Evolutionary conservation across 2,113 vertebrate species (phyloP).

Genomic region (Butorides virescens): DNA sequence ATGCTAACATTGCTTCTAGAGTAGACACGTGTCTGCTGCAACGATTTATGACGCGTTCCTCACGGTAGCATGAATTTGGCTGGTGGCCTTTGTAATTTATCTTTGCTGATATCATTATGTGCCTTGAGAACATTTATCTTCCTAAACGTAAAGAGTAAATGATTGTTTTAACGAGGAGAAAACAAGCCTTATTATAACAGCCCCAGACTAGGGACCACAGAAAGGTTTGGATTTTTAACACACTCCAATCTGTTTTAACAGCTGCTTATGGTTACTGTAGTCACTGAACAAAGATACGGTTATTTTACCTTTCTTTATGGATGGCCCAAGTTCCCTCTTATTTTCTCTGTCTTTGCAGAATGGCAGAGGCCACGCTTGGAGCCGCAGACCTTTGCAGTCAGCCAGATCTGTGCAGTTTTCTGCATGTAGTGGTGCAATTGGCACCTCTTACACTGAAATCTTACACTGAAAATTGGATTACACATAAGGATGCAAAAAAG

Average conservation of each 20-base stretch:
- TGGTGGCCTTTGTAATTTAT: constrained; percentile 42
- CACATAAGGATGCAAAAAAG: background rate
- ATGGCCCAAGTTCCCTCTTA: background rate
- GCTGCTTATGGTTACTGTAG: constrained; percentile 34
- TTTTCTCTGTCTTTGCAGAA: constrained; percentile 19
- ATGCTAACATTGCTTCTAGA: background rate
- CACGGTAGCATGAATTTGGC: background rate
- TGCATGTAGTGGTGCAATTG: background rate
- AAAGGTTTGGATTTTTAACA: constrained; percentile 19
- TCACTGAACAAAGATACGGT: constrained; percentile 31
- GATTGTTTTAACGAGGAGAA: constrained; percentile 32
- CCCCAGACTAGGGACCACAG: background rate
- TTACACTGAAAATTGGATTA: background rate
- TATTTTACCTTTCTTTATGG: constrained; percentile 51
- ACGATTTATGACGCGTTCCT: background rate
- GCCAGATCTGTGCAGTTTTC: background rate
- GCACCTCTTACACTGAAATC: background rate
- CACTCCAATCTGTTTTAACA: constrained; percentile 43
- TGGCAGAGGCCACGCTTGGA: background rate
- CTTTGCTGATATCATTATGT: constrained; percentile 32
- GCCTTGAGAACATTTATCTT: constrained; percentile 44
- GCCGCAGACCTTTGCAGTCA: background rate
- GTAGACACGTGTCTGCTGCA: background rate
- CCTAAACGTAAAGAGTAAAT: constrained; percentile 20
- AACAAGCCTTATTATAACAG: constrained; percentile 20